Evolutionary conservation across 1,140 invertebrate species (phyloP).

Genomic region (Danaus melanippus): DNA sequence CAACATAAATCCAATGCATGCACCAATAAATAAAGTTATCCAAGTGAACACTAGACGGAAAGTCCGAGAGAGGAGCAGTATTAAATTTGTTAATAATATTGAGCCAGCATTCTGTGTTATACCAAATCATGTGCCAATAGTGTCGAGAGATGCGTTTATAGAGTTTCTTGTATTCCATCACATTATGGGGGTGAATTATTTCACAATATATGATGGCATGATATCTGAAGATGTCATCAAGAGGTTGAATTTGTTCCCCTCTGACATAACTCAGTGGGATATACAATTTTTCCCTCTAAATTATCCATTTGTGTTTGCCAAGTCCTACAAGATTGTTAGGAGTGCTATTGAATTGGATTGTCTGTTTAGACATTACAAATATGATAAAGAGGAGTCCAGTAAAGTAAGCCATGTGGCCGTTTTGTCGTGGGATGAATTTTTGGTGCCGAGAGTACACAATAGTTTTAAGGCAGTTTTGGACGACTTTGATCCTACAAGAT

Average conservation of each 20-base stretch:
- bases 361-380: conserved; percentile 69
- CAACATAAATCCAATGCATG: conserved; percentile 65
- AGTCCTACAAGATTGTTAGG: conserved; percentile 59
- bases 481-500: conserved; percentile 58
- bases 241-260: conserved; percentile 68
- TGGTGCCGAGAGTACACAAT: conserved; percentile 74
- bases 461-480: conserved; percentile 56
- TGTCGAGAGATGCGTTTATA: conserved; percentile 68
- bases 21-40: conserved; percentile 67
- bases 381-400: conserved; percentile 57
- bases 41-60: conserved; percentile 57
- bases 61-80: conserved; percentile 36
- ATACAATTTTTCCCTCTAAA: conserved; percentile 72
- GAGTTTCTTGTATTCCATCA: conserved; percentile 74
- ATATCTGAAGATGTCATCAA: conserved; percentile 71
- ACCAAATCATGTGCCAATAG: conserved; percentile 63
- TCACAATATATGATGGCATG: conserved; percentile 73
- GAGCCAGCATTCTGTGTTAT: conserved; percentile 71
- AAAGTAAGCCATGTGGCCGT: conserved; percentile 72
- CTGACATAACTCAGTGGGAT: conserved; percentile 68
- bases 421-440: conserved; percentile 77
- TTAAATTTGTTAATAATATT: conserved; percentile 66
- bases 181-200: conserved; percentile 72
- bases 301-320: conserved; percentile 66
- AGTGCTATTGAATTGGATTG: conserved; percentile 78